Evolutionary conservation across 2,113 vertebrate species (phyloP), one percentile per base, ranked within the genome.

Genomic region (Aptenodytes patagonicus): DNA sequence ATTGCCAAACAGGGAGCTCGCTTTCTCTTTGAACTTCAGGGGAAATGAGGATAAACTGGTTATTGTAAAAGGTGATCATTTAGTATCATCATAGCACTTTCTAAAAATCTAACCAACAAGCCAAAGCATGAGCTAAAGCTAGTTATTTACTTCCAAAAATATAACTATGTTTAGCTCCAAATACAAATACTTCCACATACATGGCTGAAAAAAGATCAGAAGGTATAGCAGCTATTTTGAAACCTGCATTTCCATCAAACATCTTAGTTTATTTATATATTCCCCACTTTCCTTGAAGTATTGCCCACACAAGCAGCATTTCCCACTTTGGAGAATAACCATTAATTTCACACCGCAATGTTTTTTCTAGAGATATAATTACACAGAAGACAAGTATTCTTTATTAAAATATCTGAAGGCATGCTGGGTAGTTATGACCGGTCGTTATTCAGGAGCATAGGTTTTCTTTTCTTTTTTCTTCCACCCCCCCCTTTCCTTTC

Each of bases 71-170:
- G 89, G 92, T 34, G 71, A 95, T 92, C 31, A 88, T 78, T 92
- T 92, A 89, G 58, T 66, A 83, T 73, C 77, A 92, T 79, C 83
- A 73, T 58, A 89, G 38, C 28, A 76, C 73, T 94, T 94, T 94
- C 96, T 95, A 93, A 96, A 97, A 95, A 89, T 88, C 83, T 87
- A 94, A 89, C 91, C 87, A 94, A 95, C 91, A 96, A 95, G 94
- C 91, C 93, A 95, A 89, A 97, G 69, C 91, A 94, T 34, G 78
- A 97, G 73, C 89, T 91, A 94, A 91, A 95, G 75, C 82, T 88
- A 96, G 92, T 80, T 95, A 96, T 97, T 97, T 96, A 92, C 93
- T 97, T 95, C 91, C 89, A 95, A 96, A 97, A 95, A 95, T 92
- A 93, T 49, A 92, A 78, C 83, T 82, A 19, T 76, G 92, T 89